phyloP scores from a whole-genome alignment of 2,797 vertebrate species.

The Notolabrus celidotus region DNA sequence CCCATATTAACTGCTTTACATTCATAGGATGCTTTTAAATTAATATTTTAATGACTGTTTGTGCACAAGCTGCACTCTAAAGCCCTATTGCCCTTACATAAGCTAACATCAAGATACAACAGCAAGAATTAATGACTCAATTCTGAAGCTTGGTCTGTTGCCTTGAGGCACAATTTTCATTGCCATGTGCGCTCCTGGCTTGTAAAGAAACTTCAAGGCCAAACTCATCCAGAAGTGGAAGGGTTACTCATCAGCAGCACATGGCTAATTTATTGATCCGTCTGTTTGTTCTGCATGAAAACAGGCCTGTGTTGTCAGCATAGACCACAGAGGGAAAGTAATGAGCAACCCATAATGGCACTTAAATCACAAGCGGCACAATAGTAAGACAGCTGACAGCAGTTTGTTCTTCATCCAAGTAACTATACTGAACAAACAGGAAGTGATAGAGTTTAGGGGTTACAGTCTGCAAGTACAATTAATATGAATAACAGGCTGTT shows the following conservation, averaged over 20 bases:
- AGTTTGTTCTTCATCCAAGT: conserved; percentile 26
- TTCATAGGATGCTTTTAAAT: neutral
- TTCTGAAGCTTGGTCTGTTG: neutral
- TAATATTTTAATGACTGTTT: neutral
- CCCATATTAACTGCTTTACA: neutral
- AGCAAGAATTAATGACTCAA: neutral
- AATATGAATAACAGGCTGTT: neutral
- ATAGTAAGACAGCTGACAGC: conserved; percentile 17
- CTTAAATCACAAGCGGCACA: conserved; percentile 45
- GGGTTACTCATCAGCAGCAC: conserved; percentile 46
- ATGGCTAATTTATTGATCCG: conserved; percentile 68
- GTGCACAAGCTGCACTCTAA: neutral
- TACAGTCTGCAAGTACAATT: neutral
- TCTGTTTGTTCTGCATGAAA: conserved; percentile 47
- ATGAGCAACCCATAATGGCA: conserved; percentile 59
- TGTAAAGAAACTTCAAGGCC: conserved; percentile 23
- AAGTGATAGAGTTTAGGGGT: conserved; percentile 7
- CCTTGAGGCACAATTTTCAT: neutral
- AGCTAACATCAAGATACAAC: neutral
- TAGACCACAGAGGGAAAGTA: conserved; percentile 57
- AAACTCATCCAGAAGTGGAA: neutral
- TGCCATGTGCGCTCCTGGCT: conserved; percentile 20
- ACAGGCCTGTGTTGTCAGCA: conserved; percentile 45
- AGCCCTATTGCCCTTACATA: neutral
- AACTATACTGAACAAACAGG: conserved; percentile 5